Evolutionary conservation across 1,140 invertebrate species (phyloP).

Genomic region (Neoseiulus cucumeris): DNA sequence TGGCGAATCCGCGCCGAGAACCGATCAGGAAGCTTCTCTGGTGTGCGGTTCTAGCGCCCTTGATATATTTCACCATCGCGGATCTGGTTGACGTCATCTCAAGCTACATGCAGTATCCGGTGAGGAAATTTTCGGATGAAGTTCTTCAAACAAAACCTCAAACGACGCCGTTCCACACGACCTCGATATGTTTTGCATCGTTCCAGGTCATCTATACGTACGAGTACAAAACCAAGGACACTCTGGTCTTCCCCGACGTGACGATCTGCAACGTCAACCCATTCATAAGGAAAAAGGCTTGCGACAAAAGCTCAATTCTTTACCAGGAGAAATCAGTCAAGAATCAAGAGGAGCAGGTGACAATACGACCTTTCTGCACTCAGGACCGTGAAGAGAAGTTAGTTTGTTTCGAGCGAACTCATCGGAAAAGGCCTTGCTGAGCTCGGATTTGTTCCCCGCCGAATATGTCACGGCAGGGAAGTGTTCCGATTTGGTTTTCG

Average conservation of each 20-base stretch:
- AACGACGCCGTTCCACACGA: too few species aligned
- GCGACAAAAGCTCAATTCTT: neutral
- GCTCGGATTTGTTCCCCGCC: too few species aligned
- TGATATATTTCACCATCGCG: neutral
- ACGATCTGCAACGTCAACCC: conserved; percentile 6
- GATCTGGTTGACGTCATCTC: neutral
- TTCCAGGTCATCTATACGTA: conserved; percentile 8
- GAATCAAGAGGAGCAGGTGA: neutral
- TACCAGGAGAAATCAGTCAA: neutral
- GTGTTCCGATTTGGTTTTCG: too few species aligned
- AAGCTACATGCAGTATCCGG: neutral
- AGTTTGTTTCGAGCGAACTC: too few species aligned
- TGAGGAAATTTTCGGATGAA: neutral
- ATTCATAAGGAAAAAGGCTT: neutral
- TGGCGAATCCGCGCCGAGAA: neutral
- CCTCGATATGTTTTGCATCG: neutral
- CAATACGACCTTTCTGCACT: neutral
- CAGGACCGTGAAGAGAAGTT: too few species aligned
- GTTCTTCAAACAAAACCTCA: too few species aligned
- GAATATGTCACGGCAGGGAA: too few species aligned
- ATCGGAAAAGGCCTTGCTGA: too few species aligned
- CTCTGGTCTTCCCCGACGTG: neutral
- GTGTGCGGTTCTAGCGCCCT: neutral
- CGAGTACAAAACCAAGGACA: conserved; percentile 5
- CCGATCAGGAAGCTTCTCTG: neutral